These are phyloP conservation scores for Frankliniella intonsa DNA, from an alignment of 2,888 invertebrate species.

Conservation along the genomic window DNA sequence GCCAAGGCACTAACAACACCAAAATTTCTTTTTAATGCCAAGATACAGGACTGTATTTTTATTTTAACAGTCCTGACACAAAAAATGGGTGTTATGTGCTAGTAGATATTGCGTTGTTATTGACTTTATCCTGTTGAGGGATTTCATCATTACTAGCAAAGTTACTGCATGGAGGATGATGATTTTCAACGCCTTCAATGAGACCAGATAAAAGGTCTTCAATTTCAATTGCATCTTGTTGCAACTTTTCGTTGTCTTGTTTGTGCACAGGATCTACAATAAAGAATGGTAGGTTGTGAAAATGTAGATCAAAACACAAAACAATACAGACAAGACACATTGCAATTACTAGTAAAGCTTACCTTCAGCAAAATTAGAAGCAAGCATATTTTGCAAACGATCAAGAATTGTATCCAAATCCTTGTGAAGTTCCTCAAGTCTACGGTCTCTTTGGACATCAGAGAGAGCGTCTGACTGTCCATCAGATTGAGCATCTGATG, in stretches of 20 bases:
- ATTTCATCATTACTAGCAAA: not conserved
- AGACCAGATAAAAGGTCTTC: slow-evolving; percentile 63
- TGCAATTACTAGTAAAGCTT: not conserved
- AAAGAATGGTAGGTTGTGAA: not conserved
- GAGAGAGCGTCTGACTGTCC: not conserved
- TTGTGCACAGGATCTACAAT: slow-evolving; percentile 43
- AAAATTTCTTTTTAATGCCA: not conserved
- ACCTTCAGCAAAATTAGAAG: slow-evolving; percentile 52
- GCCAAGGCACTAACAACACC: not conserved
- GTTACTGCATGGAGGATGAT: not conserved
- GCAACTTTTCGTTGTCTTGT: slow-evolving; percentile 60
- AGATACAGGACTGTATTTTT: too few relatives aligned
- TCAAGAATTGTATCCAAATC: slow-evolving; percentile 66
- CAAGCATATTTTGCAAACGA: slow-evolving; percentile 64
- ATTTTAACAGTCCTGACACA: too few relatives aligned
- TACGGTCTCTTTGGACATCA: not conserved
- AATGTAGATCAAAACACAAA: not conserved
- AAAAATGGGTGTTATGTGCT: not conserved
- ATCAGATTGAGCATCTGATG: not conserved
- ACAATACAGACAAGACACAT: not conserved
- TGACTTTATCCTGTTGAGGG: not conserved
- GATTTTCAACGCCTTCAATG: slow-evolving; percentile 61
- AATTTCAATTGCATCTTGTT: slow-evolving; percentile 65
- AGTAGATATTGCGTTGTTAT: not conserved
- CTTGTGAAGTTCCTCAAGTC: slow-evolving; percentile 41